phyloP scores from a whole-genome alignment of 2,113 vertebrate genomes.

The Zingel zingel region DNA sequence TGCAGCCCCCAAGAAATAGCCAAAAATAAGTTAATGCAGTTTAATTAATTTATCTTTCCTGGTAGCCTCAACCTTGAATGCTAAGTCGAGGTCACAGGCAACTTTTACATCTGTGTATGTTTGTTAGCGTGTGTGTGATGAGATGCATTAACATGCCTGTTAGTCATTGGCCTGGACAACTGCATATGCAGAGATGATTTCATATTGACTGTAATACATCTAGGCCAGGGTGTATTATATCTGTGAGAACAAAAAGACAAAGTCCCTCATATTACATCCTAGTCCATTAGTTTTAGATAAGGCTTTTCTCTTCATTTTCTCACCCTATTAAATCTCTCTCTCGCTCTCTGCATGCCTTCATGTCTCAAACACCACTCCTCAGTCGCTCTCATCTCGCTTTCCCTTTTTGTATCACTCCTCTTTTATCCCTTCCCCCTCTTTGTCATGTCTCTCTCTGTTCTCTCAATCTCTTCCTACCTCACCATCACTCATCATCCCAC shows the following conservation, averaged over 20 bases:
- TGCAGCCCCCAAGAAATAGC: too few species aligned
- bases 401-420: slow-evolving; percentile 39
- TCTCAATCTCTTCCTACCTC: background rate
- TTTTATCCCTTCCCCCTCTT: slow-evolving; percentile 45
- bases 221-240: background rate
- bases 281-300: slow-evolving; percentile 3
- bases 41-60: background rate
- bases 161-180: slow-evolving; percentile 23
- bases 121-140: slow-evolving; percentile 3
- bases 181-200: background rate
- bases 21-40: background rate
- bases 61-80: background rate
- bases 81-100: background rate
- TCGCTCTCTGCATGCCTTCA: background rate
- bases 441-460: slow-evolving; percentile 33
- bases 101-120: background rate
- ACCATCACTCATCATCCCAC: slow-evolving; percentile 16
- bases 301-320: slow-evolving; percentile 1
- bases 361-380: slow-evolving; percentile 37
- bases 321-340: slow-evolving; percentile 21
- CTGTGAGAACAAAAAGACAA: background rate
- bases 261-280: slow-evolving; percentile 10
- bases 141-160: slow-evolving; percentile 34
- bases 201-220: slow-evolving; percentile 2
- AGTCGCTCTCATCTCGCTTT: slow-evolving; percentile 41